Conservation (phyloP, 92 coral and sea anemone species). For the Siderastrea siderea region DNA sequence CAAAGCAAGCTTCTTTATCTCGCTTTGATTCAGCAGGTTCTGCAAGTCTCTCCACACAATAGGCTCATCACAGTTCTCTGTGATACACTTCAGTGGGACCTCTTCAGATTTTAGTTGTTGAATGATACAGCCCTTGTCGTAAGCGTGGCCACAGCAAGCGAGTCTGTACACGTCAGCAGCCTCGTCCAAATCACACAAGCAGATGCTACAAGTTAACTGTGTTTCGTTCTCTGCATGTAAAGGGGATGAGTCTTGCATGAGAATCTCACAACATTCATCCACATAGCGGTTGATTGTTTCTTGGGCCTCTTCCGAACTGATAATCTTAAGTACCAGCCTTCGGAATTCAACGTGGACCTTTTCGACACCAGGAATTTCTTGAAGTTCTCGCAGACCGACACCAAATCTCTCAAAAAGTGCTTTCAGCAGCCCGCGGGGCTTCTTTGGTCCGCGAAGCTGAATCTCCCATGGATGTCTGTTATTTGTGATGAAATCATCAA, state of each 20-base stretch:
- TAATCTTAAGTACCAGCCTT: constrained; percentile 49
- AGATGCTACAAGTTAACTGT: constrained; percentile 75
- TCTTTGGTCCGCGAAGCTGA: constrained; percentile 60
- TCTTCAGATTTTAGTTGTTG: constrained; percentile 71
- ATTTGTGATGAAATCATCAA: constrained; percentile 33
- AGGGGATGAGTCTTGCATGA: constrained; percentile 35
- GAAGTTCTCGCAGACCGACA: constrained; percentile 46
- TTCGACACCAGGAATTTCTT: constrained; percentile 57
- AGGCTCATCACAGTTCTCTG: constrained; percentile 70
- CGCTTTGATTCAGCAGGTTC: constrained; percentile 61
- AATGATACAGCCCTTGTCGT: constrained; percentile 73
- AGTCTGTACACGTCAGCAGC: constrained; percentile 70
- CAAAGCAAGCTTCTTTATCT: constrained; percentile 41
- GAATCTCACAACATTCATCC: constrained; percentile 38
- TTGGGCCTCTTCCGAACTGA: constrained; percentile 67
- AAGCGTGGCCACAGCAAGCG: constrained; percentile 91
- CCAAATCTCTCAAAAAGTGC: constrained; percentile 58
- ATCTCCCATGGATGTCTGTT: constrained; percentile 52
- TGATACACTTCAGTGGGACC: constrained; percentile 83
- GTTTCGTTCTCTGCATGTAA: constrained; percentile 14
- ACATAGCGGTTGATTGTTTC: constrained; percentile 35
- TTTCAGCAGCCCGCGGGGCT: constrained; percentile 76
- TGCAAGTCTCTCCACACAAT: constrained; percentile 70
- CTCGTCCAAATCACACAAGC: constrained; percentile 73
- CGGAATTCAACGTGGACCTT: constrained; percentile 47